phyloP scores from a whole-genome alignment of 2,888 invertebrate genomes.

The Seladonia tumulorum region DNA sequence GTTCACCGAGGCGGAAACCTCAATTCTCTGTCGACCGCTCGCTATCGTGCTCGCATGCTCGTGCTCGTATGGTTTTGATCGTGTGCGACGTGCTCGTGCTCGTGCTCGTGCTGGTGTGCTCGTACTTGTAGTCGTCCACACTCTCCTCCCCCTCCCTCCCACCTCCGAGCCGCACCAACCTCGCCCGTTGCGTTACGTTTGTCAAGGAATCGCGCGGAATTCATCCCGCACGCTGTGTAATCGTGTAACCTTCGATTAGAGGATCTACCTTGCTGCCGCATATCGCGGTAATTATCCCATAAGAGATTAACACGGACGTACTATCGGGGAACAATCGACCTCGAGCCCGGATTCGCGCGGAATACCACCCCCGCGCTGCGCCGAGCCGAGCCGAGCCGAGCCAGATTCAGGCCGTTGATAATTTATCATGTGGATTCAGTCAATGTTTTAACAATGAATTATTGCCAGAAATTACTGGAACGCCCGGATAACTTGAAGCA shows the following conservation, averaged over 20 bases:
- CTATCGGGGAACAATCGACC: constrained; percentile 3
- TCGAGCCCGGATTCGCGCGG: constrained; percentile 2
- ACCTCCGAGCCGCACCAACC: neutral
- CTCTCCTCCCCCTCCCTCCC: no score
- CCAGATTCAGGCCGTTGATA: neutral
- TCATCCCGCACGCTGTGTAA: neutral
- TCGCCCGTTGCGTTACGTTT: constrained; percentile 35
- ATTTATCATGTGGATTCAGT: constrained; percentile 11
- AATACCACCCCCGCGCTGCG: neutral
- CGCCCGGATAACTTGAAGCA: neutral
- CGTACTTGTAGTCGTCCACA: neutral
- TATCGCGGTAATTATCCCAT: constrained; percentile 10
- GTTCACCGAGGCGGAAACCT: constrained; percentile 59
- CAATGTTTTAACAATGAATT: neutral
- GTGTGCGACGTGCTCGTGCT: neutral
- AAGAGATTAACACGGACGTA: neutral
- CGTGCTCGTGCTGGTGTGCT: neutral
- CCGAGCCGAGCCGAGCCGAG: neutral
- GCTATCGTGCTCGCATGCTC: neutral
- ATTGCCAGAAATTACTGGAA: neutral
- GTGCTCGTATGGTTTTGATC: neutral
- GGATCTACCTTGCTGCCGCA: neutral
- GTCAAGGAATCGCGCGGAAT: constrained; percentile 37
- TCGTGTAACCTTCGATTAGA: constrained; percentile 22
- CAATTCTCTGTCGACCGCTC: constrained; percentile 56